Conservation (phyloP, 2,888 invertebrate species). For the Lasioglossum morio region DNA sequence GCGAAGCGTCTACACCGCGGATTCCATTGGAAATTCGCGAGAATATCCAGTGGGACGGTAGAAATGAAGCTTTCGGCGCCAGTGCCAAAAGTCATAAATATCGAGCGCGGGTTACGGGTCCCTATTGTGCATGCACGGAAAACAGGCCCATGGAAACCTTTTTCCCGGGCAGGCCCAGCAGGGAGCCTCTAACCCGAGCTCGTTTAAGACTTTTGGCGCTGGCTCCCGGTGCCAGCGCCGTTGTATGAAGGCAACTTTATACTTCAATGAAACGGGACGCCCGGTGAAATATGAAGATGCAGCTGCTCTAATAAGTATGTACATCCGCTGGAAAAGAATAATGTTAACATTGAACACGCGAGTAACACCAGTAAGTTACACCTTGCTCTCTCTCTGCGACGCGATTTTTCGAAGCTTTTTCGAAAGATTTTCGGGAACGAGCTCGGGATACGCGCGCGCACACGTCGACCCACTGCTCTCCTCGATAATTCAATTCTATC, state of each 20-base stretch:
- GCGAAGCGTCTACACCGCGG: not conserved
- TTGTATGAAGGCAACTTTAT: no score
- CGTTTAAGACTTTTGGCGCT: no score
- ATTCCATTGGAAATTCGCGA: not conserved
- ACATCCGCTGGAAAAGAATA: not conserved
- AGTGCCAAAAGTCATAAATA: no score
- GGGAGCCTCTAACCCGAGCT: no score
- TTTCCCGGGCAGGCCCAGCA: no score
- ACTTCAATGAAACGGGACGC: constrained; percentile 12
- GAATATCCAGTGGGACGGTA: not conserved
- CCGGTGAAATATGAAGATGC: constrained; percentile 4
- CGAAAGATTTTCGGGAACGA: not conserved
- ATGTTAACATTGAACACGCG: constrained; percentile 8
- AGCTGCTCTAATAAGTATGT: not conserved
- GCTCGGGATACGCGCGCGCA: not conserved
- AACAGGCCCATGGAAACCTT: no score
- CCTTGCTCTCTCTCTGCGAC: not conserved
- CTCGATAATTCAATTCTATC: constrained; percentile 44
- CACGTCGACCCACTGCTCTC: not conserved
- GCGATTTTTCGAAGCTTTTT: not conserved
- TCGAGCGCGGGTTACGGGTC: no score
- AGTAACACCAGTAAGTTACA: not conserved
- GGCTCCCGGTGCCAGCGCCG: no score
- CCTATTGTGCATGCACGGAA: no score
- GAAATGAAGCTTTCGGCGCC: constrained; percentile 35